Base-by-base conservation (phyloP, 1,140 invertebrate genomes). In the Heliothis virescens region DNA sequence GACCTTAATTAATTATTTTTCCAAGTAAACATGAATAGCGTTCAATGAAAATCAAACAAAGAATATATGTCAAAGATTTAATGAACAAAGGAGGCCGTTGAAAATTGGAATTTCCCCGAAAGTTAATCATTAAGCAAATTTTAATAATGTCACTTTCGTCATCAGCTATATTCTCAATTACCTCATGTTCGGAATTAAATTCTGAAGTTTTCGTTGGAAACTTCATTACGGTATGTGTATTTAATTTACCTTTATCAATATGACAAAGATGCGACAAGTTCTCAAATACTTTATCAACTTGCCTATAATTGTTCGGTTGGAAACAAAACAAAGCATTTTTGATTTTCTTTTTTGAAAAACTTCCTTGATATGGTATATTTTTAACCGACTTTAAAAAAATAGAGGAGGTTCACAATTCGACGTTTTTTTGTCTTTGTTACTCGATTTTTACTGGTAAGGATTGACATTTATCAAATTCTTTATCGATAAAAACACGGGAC, bases 71-170 rank as follows among this genome's bases (percentile, higher is more conserved):
- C 57, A 59, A 11, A 26, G 57, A 60, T 60, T 60, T 60, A 15
- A 5, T 41, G 4, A 41, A 60, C 57, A 60, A 60, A 60, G 57
- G 21, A 29, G 57, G 7, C 57, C 13, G 11, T 29, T 60, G 29
- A 60, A 29, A 63, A 41, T 63, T 41, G 12, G n/a, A 41, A 62
- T 1, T 41, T 63, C 1, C 10, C 62, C 1, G 10, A 41, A 63
- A 63, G 29, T 63, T 29, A 21, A 60, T 63, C 10, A 13, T 41
- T 16, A 63, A 63, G 34, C 41, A 63, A 41, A 63, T 16, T 47
- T 63, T 63, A 63, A 63, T 41, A 41, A 41, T 41, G 34, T 63
- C 29, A 47, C 3, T 47, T 47, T 63, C n/a, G 41, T 63, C 29
- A 62, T 62, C 26, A 62, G 26, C 26, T 13, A 15, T 0, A 62